Base-by-base conservation (phyloP, 2,797 vertebrate species). In the Thunnus albacares region DNA sequence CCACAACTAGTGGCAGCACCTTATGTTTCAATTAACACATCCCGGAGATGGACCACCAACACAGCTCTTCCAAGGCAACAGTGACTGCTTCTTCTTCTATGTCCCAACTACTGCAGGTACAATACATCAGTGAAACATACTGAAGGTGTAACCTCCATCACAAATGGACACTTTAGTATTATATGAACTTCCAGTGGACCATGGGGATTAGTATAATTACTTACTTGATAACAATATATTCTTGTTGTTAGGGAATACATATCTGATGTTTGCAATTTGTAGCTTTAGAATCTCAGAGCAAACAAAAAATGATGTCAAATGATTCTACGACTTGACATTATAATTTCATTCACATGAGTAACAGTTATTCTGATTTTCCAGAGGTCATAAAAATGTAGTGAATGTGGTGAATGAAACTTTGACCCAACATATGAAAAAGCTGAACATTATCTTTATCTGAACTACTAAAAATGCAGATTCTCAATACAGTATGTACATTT, bases 11-110 rank as follows among this genome's bases (percentile, higher is more conserved):
- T 55, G 49, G 33, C 71, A 35, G 13, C 63, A 45, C 69, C 68
- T 65, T 84, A 77, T 86, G 77, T 82, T 87, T 81, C 61, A 87
- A 69, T 87, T 77, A 89, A 84, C 49, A 68, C 73, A 55, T 78
- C 35, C 58, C 59, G 20, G 63, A 81, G 83, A 72, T 45, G 57
- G 66, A 69, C 62, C 68, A 72, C 74, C 58, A 60, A 15, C 62
- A 61, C 61, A 0, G 35, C 30, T 75, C 35, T 53, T 78, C 66
- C 61, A 14, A 13, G 28, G 30, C 56, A 55, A 61, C 56, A 41
- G 2, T 63, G 55, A 26, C 64, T 71, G 47, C 73, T 76, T 75
- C 56, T 75, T 61, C 73, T n/a, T 47, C 14, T 67, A n/a, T 69
- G 35, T 71, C 14, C 67, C 47, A 67, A 74, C 47, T 45, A 71